Base-by-base conservation (phyloP, 2,113 vertebrate genomes). In the Ranitomeya imitator region DNA sequence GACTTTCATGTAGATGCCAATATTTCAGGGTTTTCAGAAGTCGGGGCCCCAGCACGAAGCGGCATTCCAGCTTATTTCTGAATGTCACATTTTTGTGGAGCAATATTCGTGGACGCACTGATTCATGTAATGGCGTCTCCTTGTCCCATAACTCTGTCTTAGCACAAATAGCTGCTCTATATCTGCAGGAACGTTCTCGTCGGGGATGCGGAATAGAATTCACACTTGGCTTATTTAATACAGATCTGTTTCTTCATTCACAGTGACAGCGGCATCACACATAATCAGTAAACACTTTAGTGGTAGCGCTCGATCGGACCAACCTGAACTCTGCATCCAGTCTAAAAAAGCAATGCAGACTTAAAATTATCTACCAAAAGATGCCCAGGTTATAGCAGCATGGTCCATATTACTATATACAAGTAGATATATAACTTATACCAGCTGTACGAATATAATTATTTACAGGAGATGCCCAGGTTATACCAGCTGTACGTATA, bases 171-270 rank as follows among this genome's bases (percentile, higher is more conserved):
- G 51, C 63, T 69, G 2, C 23, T n/a, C 7, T 61, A 67, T 69
- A 67, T 19, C 37, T 15, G 63, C 81, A 54, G 81, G n/a, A 83
- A 69, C 63, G 52, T 54, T 83, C 63, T 45, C 52, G 81, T 83
- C 80, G 69, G 61, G 15, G 78, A 52, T 23, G 51, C 52, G 13
- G 10, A 45, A 65, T 76, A 37, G 71, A 45, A 78, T 77, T 88
- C 55, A 65, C 83, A 71, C 51, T 12, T 60, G 61, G 83, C n/a
- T 79, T 79, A 45, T 59, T 55, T 65, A 21, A 59, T 76, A 16
- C 26, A 45, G 26, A 31, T 60, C 57, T 77, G 83, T 86, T 77
- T 51, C 73, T 86, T 86, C 14, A 82, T 59, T 21, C 65, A 82
- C 7, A 37, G 78, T 78, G 79, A 83, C 85, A 45, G 57, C 55